phyloP scores from a whole-genome alignment of 53 echinoderm and acorn worm species.

The Holothuria scabra region DNA sequence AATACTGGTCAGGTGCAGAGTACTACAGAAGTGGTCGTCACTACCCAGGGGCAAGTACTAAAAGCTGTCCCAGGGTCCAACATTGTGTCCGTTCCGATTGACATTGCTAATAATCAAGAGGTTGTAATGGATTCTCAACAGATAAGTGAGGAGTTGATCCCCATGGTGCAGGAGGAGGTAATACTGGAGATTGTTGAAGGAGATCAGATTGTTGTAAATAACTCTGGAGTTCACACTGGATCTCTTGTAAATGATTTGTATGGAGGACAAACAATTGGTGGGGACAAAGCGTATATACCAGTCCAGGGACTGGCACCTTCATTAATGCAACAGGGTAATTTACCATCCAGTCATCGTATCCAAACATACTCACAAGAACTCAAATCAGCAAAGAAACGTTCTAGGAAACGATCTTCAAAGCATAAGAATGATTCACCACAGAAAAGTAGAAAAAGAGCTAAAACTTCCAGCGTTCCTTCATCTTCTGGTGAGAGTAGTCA shows the following conservation, averaged over 20 bases:
- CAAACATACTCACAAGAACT: slow-evolving; percentile 52
- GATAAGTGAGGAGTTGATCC: slow-evolving; percentile 48
- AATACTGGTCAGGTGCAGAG: slow-evolving; percentile 7
- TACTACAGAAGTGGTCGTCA: slow-evolving; percentile 41
- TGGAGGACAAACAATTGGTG: slow-evolving; percentile 1
- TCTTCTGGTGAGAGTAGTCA: slow-evolving; percentile 7
- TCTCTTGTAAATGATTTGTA: slow-evolving; percentile 23
- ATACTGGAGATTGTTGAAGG: slow-evolving; percentile 49
- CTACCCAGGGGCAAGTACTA: slow-evolving; percentile 30
- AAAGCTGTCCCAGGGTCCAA: slow-evolving; percentile 32
- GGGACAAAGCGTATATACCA: slow-evolving; percentile 23
- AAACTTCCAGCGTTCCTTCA: neutral
- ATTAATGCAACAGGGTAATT: neutral
- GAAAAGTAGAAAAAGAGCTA: neutral
- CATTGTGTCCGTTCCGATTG: slow-evolving; percentile 22
- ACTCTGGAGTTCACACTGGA: neutral
- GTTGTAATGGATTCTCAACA: slow-evolving; percentile 46
- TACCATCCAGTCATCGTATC: slow-evolving; percentile 45
- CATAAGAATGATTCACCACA: slow-evolving; percentile 1
- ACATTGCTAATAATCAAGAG: slow-evolving; percentile 32
- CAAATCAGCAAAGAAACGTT: slow-evolving; percentile 8
- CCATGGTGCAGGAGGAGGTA: slow-evolving; percentile 50
- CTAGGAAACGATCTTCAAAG: slow-evolving; percentile 16
- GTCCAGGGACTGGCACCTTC: slow-evolving; percentile 8
- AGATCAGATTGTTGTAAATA: slow-evolving; percentile 45